These are phyloP conservation scores for Cochlearius cochlearius DNA, from an alignment of 2,113 vertebrate genomes.

Conservation along the genomic window DNA sequence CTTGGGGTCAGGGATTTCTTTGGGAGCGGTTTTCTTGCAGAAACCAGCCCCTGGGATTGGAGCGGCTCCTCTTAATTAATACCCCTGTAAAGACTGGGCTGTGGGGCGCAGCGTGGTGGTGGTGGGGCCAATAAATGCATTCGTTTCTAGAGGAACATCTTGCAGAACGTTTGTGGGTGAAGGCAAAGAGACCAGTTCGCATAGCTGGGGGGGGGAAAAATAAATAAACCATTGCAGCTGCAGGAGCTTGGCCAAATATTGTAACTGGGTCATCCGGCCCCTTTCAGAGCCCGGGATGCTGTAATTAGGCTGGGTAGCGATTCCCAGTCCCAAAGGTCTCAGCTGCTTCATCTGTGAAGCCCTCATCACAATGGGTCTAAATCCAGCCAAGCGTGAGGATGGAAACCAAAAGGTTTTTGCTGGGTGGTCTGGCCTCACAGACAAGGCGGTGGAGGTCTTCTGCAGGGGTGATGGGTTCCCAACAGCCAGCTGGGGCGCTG, in stretches of 20 bases:
- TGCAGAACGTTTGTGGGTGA: neutral
- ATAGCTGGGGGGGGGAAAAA: neutral
- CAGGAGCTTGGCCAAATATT: neutral
- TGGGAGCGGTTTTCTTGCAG: neutral
- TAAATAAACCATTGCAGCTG: neutral
- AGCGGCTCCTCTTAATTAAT: neutral
- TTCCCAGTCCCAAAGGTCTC: neutral
- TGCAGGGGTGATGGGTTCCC: neutral
- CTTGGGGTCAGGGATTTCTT: neutral
- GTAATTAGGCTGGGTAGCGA: rapidly evolving
- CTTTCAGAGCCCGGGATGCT: neutral
- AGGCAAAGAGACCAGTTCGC: neutral
- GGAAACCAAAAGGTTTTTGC: neutral
- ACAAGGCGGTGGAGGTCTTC: neutral
- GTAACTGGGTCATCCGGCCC: neutral
- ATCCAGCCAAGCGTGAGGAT: neutral
- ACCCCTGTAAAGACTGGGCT: neutral
- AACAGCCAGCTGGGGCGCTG: neutral
- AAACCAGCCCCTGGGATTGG: neutral
- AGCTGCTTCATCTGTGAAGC: neutral
- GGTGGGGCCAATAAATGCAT: neutral
- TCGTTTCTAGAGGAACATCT: neutral
- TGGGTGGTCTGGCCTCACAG: neutral
- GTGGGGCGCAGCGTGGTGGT: rapidly evolving
- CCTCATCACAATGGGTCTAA: neutral